Evolutionary conservation across 2,888 invertebrate species (phyloP).

Genomic region (Himalopsyche anomala): DNA sequence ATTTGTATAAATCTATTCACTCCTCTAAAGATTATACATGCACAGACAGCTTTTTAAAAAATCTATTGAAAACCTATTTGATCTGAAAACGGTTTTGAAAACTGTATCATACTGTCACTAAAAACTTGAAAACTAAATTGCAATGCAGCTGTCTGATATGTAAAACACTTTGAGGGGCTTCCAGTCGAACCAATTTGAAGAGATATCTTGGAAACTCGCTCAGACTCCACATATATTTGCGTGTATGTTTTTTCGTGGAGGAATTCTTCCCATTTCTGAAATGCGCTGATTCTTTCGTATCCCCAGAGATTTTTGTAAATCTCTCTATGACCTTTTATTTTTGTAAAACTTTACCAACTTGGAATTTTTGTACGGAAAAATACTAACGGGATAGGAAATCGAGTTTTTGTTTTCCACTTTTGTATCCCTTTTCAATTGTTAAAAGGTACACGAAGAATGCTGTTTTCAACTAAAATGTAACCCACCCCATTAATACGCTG

Average conservation of each 20-base stretch:
- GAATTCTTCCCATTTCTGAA: neutral
- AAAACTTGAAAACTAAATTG: neutral
- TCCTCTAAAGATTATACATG: no score
- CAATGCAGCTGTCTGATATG: neutral
- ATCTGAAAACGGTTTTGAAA: neutral
- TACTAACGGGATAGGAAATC: neutral
- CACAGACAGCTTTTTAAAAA: no score
- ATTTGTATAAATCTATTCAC: no score
- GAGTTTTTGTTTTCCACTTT: slow-evolving; percentile 15
- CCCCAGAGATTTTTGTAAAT: neutral
- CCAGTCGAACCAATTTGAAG: neutral
- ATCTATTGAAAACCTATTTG: neutral
- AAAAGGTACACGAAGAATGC: neutral
- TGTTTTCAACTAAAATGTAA: neutral
- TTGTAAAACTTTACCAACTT: neutral
- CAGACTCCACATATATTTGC: neutral
- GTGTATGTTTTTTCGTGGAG: neutral
- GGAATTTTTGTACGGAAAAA: neutral
- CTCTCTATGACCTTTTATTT: slow-evolving; percentile 33
- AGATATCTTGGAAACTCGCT: neutral
- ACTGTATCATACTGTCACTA: neutral
- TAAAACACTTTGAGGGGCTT: neutral
- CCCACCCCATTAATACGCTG: no score
- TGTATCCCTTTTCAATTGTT: slow-evolving; percentile 3
- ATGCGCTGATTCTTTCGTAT: neutral